phyloP scores from a whole-genome alignment of 2,797 vertebrate species.

The Platalea minor region DNA sequence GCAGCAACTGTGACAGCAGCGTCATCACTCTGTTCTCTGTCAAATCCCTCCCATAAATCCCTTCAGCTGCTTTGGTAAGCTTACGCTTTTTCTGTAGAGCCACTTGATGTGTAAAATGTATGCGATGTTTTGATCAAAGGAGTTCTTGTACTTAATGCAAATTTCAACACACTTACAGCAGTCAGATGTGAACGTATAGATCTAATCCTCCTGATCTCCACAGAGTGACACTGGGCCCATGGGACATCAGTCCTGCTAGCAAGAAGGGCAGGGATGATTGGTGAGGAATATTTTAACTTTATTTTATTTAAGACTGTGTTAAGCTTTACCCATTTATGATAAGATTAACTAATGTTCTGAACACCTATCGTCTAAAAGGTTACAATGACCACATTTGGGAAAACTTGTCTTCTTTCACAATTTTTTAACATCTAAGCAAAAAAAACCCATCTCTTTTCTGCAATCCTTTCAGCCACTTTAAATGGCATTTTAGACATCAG shows the following conservation, averaged over 20 bases:
- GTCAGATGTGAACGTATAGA: background rate
- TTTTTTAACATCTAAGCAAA: background rate
- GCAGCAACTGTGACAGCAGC: background rate
- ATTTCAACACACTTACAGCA: background rate
- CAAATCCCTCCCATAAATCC: background rate
- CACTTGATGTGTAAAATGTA: slow-evolving; percentile 40
- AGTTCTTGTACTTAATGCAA: slow-evolving; percentile 42
- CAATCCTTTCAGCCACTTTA: background rate
- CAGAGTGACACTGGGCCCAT: background rate
- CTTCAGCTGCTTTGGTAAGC: slow-evolving; percentile 33
- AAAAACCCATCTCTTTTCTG: background rate
- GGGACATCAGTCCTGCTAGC: background rate
- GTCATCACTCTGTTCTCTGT: background rate
- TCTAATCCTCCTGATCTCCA: background rate
- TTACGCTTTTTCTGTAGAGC: background rate
- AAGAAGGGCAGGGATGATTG: background rate
- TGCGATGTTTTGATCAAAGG: slow-evolving; percentile 41
- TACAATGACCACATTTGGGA: background rate
- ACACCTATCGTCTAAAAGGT: background rate
- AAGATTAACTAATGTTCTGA: background rate
- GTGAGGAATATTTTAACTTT: background rate
- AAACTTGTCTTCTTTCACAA: background rate
- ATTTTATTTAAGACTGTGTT: background rate
- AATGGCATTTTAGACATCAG: background rate
- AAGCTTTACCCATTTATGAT: background rate